These are phyloP conservation scores for Pseudolycoriella hygida DNA, from an alignment of 2,888 invertebrate species.

Conservation along the genomic window DNA sequence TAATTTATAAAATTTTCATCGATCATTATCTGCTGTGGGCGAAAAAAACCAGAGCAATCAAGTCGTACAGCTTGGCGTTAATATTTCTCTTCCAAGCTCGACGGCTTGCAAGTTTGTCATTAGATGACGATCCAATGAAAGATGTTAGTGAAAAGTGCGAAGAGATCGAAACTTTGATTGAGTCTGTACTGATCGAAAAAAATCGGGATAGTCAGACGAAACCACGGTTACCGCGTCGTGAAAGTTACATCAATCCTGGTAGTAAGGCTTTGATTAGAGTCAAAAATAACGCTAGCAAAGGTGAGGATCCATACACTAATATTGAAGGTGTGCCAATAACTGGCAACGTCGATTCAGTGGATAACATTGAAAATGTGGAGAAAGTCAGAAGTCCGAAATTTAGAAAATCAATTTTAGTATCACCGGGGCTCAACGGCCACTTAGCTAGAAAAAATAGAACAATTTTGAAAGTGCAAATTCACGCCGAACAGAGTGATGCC, in stretches of 20 bases:
- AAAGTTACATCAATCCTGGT: slow-evolving; percentile 15
- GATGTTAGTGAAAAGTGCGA: slow-evolving; percentile 36
- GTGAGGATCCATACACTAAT: slow-evolving; percentile 9
- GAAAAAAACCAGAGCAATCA: slow-evolving; percentile 40
- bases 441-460: too few relatives aligned
- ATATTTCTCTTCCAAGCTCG: slow-evolving; percentile 54
- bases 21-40: slow-evolving; percentile 55
- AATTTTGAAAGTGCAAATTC: too few relatives aligned
- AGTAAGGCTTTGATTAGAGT: neutral
- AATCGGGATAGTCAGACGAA: slow-evolving; percentile 7
- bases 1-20: slow-evolving; percentile 50
- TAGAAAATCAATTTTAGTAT: too few relatives aligned
- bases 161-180: slow-evolving; percentile 35
- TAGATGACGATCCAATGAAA: slow-evolving; percentile 35
- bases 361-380: slow-evolving; percentile 1
- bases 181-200: slow-evolving; percentile 25
- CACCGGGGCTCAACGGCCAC: too few relatives aligned
- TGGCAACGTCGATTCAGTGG: neutral
- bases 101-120: slow-evolving; percentile 41
- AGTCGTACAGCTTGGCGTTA: slow-evolving; percentile 39
- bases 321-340: slow-evolving; percentile 5
- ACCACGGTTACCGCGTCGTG: slow-evolving; percentile 17
- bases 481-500: too few relatives aligned
- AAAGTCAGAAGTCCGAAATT: neutral
- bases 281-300: neutral